A percentile compares a stretch with the other conserved stretches of the same genome.
These are phyloP conservation scores for Illadopsis cleaveri DNA, from an alignment of 2,113 vertebrate genomes.

Conservation along the genomic window DNA sequence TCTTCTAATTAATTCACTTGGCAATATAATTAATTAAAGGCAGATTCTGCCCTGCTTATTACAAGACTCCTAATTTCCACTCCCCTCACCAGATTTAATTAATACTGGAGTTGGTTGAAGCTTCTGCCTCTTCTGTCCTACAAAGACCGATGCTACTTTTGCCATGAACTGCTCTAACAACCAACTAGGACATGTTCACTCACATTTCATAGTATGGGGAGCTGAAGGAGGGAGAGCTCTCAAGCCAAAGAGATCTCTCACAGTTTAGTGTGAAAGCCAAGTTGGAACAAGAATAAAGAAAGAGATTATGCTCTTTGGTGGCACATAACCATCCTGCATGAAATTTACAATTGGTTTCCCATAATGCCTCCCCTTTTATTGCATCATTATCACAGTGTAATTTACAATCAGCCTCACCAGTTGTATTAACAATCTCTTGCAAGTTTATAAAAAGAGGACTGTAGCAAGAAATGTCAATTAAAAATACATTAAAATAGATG, in stretches of 20 bases:
- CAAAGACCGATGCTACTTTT: neutral
- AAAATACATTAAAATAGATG: neutral
- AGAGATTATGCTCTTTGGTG: neutral
- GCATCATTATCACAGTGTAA: conserved; percentile 24
- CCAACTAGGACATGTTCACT: neutral
- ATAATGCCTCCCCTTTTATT: neutral
- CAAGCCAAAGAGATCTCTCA: neutral
- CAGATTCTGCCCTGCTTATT: conserved; percentile 26
- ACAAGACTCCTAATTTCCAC: conserved; percentile 10
- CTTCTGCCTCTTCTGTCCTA: neutral
- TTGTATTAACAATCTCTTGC: neutral
- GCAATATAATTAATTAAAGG: conserved; percentile 52
- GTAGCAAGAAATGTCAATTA: conserved; percentile 32
- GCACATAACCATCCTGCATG: neutral
- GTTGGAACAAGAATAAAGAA: neutral
- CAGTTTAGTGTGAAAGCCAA: neutral
- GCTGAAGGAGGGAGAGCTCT: neutral
- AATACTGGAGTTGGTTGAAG: neutral
- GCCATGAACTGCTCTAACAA: neutral
- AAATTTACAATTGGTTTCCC: conserved; percentile 5
- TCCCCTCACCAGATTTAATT: conserved; percentile 46
- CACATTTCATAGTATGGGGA: neutral
- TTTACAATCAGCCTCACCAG: neutral
- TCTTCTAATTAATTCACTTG: conserved; percentile 59
- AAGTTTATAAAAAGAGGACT: conserved; percentile 39